phyloP scores from a whole-genome alignment of 2,113 vertebrate genomes.

The Polyodon spathula region DNA sequence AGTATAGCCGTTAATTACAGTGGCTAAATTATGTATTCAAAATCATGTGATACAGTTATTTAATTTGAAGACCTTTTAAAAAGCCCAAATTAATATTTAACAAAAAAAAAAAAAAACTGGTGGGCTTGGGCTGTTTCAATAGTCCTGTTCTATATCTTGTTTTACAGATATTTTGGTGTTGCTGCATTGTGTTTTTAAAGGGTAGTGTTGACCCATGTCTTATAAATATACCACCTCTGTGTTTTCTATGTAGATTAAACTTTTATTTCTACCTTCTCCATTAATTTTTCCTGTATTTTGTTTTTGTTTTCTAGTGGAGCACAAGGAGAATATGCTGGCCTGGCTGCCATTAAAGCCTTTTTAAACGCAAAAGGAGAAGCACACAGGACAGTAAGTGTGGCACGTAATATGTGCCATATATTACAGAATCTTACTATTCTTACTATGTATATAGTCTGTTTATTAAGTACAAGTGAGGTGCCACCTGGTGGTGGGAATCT shows the following conservation, averaged over 20 bases:
- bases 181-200: too few relatives aligned
- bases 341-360: constrained; percentile 93
- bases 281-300: constrained; percentile 9
- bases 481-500: not conserved
- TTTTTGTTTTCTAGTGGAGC: constrained; percentile 75
- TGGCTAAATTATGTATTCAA: too few relatives aligned
- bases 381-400: constrained; percentile 72
- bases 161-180: too few relatives aligned
- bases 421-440: not conserved
- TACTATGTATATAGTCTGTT: constrained; percentile 34
- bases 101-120: too few relatives aligned
- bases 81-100: too few relatives aligned
- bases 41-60: too few relatives aligned
- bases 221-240: constrained; percentile 1
- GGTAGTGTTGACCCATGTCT: too few relatives aligned
- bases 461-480: constrained; percentile 31
- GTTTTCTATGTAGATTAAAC: too few relatives aligned
- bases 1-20: too few relatives aligned
- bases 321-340: constrained; percentile 89
- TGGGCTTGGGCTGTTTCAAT: too few relatives aligned
- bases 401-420: not conserved
- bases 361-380: constrained; percentile 81
- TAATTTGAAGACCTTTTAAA: too few relatives aligned
- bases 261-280: constrained; percentile 20
- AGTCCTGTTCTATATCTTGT: too few relatives aligned